Base-by-base conservation (phyloP, 2,888 invertebrate genomes). In the Parasteatoda lunata region DNA sequence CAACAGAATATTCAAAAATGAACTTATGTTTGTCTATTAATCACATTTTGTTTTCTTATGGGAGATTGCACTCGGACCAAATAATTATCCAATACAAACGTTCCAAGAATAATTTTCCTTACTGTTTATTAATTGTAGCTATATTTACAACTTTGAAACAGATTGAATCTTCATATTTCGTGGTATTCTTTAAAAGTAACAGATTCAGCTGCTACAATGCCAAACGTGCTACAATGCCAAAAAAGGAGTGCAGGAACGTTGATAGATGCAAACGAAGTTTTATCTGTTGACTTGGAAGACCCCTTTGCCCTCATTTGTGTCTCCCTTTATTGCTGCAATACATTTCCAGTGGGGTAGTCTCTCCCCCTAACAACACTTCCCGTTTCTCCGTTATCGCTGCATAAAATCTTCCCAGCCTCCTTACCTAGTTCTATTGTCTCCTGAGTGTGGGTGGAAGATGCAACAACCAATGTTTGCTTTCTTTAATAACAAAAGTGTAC, bases 241-340 rank as follows among this genome's bases (percentile, higher is more conserved):
- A 59, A 4, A 59, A 59, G 59, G 59, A 5, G 8, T 11, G 0
- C 59, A 9, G n/a, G 13, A 59, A 59, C 4, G 59, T 48, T 73
- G 73, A 72, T 73, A 71, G 77, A 54, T 48, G n/a, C n/a, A 47
- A 59, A 52, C 45, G 51, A 52, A 77, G 52, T 51, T 71, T 76
- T 70, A 48, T 45, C 64, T 76, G 51, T 48, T 71, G 30, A 71
- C 77, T 47, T 65, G 52, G 64, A 75, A 54, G 49, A 51, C 49
- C 51, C 48, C 47, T n/a, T 66, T 30, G 45, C 70, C 73, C 70
- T 54, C 68, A 45, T 69, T 66, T 59, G 15, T 13, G 47, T 45
- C 72, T 72, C 73, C 49, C 80, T 85, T 85, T 85, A 85, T 85
- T 80, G 80, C 76, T 52, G 45, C 47, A 51, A 80, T 85, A 64